Conservation (phyloP, 2,113 vertebrate species). For the Dromas ardeola region DNA sequence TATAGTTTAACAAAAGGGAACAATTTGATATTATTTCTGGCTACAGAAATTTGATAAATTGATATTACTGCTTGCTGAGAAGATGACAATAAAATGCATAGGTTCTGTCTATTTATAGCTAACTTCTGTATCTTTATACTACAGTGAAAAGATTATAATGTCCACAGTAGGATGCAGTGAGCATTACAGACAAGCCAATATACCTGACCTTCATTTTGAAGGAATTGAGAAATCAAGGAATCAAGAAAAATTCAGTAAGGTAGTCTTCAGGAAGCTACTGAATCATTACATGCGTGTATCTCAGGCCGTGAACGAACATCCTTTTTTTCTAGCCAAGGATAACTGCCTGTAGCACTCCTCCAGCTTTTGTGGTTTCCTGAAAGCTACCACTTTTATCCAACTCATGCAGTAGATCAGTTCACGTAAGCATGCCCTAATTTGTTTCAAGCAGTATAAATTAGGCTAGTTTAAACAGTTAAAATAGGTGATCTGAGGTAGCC, state of each 20-base stretch:
- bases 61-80: background rate
- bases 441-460: background rate
- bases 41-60: background rate
- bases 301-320: background rate
- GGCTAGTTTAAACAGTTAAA: background rate
- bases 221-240: background rate
- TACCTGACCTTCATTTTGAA: background rate
- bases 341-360: background rate
- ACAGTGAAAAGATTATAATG: background rate
- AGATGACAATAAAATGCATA: background rate
- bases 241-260: background rate
- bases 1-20: background rate
- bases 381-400: background rate
- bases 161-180: background rate
- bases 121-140: background rate
- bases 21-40: background rate
- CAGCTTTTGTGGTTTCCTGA: background rate
- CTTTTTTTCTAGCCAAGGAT: background rate
- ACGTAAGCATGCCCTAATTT: background rate
- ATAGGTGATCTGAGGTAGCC: background rate
- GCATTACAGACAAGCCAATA: background rate
- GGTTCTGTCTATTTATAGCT: background rate
- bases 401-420: background rate
- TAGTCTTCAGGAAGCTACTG: background rate
- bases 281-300: background rate